These are phyloP conservation scores for Diploptera punctata DNA, from an alignment of 2,888 invertebrate species.

Conservation along the genomic window DNA sequence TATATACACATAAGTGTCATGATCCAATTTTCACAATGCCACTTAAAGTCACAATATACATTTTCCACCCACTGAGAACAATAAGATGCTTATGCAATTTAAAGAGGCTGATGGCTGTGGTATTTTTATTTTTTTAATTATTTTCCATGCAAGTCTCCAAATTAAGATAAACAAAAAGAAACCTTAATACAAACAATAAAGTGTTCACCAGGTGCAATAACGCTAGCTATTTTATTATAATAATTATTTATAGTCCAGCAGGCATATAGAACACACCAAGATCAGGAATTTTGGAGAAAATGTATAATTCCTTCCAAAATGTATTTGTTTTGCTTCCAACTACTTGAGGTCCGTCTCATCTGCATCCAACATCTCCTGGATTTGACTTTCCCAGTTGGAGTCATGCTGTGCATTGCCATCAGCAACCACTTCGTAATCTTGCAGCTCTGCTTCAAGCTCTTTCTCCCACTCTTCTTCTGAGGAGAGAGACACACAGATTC, in stretches of 20 bases:
- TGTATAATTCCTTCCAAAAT: conserved; percentile 13
- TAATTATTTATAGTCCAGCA: not conserved
- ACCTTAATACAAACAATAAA: not conserved
- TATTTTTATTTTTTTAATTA: not conserved
- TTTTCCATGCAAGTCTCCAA: not conserved
- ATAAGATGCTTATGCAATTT: not conserved
- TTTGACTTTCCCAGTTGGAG: conserved; percentile 73
- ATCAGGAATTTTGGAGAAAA: conserved; percentile 19
- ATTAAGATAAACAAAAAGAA: not conserved
- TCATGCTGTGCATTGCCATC: conserved; percentile 60
- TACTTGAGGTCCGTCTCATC: conserved; percentile 64
- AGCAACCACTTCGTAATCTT: conserved; percentile 91
- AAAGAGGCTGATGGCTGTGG: not conserved
- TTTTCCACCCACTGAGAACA: not conserved
- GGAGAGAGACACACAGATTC: conserved; percentile 51
- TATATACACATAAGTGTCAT: not conserved
- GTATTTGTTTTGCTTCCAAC: conserved; percentile 3
- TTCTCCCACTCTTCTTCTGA: conserved; percentile 94
- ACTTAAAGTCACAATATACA: conserved; percentile 4
- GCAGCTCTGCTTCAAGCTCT: conserved; percentile 92
- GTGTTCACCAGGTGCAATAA: conserved; percentile 1
- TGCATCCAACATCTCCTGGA: conserved; percentile 70
- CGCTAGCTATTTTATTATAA: not conserved
- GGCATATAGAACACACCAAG: conserved; percentile 23
- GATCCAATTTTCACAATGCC: not conserved